Conservation (phyloP, 1,140 invertebrate species). For the Dolichoris vasculosae region DNA sequence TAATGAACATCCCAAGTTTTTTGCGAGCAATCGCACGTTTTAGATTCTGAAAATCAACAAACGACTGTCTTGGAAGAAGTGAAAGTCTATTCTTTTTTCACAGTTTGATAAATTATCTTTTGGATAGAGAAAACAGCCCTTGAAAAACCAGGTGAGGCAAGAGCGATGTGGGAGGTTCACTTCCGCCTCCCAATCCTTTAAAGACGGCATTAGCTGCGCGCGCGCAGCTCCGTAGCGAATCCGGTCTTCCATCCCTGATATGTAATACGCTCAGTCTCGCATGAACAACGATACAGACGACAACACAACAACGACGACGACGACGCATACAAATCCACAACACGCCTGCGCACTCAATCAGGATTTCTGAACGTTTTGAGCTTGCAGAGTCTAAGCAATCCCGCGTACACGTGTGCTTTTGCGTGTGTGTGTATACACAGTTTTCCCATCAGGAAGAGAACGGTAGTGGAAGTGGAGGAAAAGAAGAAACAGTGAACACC, state of each 20-base stretch:
- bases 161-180: neutral
- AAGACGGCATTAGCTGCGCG: neutral
- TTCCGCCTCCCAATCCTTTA: neutral
- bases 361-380: neutral
- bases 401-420: neutral
- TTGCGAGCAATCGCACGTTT: too few species aligned
- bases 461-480: neutral
- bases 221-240: neutral
- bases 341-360: slow-evolving; percentile 42
- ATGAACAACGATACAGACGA: slow-evolving; percentile 1
- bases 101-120: neutral
- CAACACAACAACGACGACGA: neutral
- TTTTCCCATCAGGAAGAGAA: neutral
- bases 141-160: neutral
- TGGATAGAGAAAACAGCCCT: neutral
- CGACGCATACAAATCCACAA: neutral
- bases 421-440: neutral
- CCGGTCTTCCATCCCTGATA: neutral
- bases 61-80: too few species aligned
- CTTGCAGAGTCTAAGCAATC: neutral
- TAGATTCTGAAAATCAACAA: too few species aligned
- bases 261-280: slow-evolving; percentile 23
- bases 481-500: neutral
- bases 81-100: too few species aligned
- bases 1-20: too few species aligned